Conservation (phyloP, 2,797 vertebrate genomes). For the Microctenopoma stevenorrisi region DNA sequence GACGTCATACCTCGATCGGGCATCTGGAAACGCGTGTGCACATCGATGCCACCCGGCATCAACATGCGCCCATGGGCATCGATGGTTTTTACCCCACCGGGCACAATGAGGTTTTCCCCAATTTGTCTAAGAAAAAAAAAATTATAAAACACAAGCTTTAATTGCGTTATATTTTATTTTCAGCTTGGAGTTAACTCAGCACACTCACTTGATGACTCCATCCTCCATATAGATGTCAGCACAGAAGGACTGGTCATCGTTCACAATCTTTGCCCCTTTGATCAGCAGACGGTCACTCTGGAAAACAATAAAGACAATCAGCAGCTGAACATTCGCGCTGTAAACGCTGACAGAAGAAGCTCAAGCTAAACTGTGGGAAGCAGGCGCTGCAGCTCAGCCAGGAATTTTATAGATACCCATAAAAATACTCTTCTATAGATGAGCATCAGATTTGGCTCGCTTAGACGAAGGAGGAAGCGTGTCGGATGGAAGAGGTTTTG, state of each 20-base stretch:
- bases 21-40: conserved; percentile 98
- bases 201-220: conserved; percentile 97
- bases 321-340: not conserved
- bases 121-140: conserved; percentile 87
- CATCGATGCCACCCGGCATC: conserved; percentile 94
- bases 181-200: not conserved
- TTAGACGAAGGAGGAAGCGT: conserved; percentile 25
- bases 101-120: conserved; percentile 97
- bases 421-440: conserved; percentile 37
- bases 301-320: conserved; percentile 39
- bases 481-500: conserved; percentile 30
- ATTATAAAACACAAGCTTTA: not conserved
- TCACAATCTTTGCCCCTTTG: conserved; percentile 98
- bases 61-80: conserved; percentile 96
- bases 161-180: not conserved
- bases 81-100: conserved; percentile 96
- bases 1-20: conserved; percentile 95
- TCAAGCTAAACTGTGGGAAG: conserved; percentile 14
- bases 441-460: conserved; percentile 38
- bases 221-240: conserved; percentile 99
- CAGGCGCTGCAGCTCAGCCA: not conserved
- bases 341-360: not conserved
- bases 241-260: conserved; percentile 98
- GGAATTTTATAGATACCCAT: conserved; percentile 42
- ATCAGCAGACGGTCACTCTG: conserved; percentile 98